Evolutionary conservation across 2,888 invertebrate genomes (phyloP), one percentile per base, ranked within the genome.

Genomic region (Coenonympha glycerion): DNA sequence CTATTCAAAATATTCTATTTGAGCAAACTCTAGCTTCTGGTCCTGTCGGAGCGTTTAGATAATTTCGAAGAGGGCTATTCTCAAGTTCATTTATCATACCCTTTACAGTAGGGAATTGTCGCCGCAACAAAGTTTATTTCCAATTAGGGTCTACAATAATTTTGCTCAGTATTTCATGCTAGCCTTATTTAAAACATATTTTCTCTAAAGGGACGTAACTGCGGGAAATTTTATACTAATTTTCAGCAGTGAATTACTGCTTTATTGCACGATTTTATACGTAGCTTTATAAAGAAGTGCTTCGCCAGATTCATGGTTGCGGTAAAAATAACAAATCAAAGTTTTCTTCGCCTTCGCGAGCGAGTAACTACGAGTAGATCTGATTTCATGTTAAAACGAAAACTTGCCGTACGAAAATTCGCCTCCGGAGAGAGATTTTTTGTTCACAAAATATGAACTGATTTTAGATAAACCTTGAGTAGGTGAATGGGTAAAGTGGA

Each of bases 121-220:
- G 36, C 36, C 21, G 45, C 46, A 4, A 21, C 40, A 65, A 69
- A 75, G 73, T 77, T 76, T 65, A 73, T 77, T 75, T 74, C 65
- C 72, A 78, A 79, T 79, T 78, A 77, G 69, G 65, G 65, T 66
- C 65, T 66, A 65, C 67, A 78, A 77, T 70, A 78, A 77, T 70
- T 79, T 66, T 69, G 59, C 65, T 68, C 63, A 66, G 67, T 77
- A 76, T 73, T 76, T 79, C 71, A 76, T 66, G 64, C 68, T 65
- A 66, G 62, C 61, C 65, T 66, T 68, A 76, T 77, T 76, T 76
- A 63, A 63, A 60, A 64, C 69, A 70, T 68, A 68, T 67, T 69
- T 69, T 63, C 61, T 64, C 58, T 64, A 16, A 31, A 45, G 44
- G 58, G 61, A 57, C 61, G 46, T 49, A 77, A 78, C 67, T 73